Evolutionary conservation across 2,797 vertebrate genomes (phyloP).

Genomic region (Podarcis siculus): DNA sequence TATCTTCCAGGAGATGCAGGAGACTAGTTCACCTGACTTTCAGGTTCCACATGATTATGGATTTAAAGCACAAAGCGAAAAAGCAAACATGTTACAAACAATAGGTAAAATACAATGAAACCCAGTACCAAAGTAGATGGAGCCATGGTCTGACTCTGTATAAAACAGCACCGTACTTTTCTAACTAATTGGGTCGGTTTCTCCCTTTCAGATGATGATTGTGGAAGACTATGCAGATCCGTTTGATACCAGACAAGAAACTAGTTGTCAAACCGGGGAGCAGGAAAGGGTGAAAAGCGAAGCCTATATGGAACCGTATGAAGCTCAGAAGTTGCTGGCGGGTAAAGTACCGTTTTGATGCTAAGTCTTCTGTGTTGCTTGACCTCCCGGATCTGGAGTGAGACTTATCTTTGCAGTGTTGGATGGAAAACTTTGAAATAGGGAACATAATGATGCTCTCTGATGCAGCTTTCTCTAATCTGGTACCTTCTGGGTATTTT

Average conservation of each 20-base stretch:
- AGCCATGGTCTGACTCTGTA: neutral
- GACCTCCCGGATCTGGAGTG: neutral
- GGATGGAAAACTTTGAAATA: neutral
- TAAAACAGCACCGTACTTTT: neutral
- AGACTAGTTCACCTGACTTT: too few species aligned
- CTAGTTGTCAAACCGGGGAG: slow-evolving; percentile 77
- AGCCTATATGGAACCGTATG: slow-evolving; percentile 98
- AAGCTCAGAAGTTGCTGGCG: slow-evolving; percentile 98
- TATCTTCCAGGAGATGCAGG: too few species aligned
- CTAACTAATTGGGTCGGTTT: slow-evolving; percentile 22
- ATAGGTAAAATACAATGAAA: too few species aligned
- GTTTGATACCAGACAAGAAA: slow-evolving; percentile 90
- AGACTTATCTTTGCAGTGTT: neutral
- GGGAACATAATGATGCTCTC: neutral
- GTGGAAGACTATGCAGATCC: slow-evolving; percentile 97
- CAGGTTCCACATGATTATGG: too few species aligned
- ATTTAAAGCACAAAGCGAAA: too few species aligned
- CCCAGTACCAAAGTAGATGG: neutral
- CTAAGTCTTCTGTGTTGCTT: neutral
- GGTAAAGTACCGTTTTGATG: slow-evolving; percentile 74
- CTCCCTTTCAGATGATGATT: slow-evolving; percentile 85
- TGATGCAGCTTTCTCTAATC: neutral
- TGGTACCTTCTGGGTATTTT: neutral
- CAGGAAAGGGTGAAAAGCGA: slow-evolving; percentile 93
- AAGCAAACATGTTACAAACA: too few species aligned